Evolutionary conservation across 2,113 vertebrate species (phyloP).

Genomic region (Rhinopomastus cyanomelas): DNA sequence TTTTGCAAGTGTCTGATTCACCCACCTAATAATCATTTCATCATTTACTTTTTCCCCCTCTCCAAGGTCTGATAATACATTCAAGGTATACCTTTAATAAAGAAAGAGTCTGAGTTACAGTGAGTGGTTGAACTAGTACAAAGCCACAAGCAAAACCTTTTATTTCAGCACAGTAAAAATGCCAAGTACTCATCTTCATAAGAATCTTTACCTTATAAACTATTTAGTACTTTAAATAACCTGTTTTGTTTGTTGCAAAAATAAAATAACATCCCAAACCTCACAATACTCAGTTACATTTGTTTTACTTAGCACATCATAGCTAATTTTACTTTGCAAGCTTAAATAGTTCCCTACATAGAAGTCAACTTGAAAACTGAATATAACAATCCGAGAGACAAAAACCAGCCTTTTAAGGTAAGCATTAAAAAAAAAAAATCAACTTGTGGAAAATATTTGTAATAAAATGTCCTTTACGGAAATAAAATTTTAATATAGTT

Average conservation of each 20-base stretch:
- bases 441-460: not conserved
- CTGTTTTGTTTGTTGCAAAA: not conserved
- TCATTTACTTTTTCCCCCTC: constrained; percentile 91
- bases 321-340: not conserved
- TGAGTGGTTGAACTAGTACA: not conserved
- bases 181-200: not conserved
- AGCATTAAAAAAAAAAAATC: not conserved
- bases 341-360: not conserved
- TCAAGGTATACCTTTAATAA: constrained; percentile 87
- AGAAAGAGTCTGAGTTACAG: not conserved
- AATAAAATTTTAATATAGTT: not conserved
- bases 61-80: constrained; percentile 90
- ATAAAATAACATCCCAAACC: not conserved
- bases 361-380: not conserved
- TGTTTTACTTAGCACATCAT: not conserved
- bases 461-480: not conserved
- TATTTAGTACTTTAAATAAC: not conserved
- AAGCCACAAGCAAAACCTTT: not conserved
- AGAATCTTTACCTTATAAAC: not conserved
- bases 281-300: not conserved
- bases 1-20: constrained; percentile 86
- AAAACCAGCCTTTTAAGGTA: not conserved
- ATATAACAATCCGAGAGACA: not conserved
- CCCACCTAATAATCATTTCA: constrained; percentile 92
- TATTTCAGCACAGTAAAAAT: not conserved